Percentiles rank a stretch among this genome's conserved stretches.
Evolutionary conservation across 1,140 invertebrate genomes (phyloP).

Genomic region (Harlomillsia oculata): DNA sequence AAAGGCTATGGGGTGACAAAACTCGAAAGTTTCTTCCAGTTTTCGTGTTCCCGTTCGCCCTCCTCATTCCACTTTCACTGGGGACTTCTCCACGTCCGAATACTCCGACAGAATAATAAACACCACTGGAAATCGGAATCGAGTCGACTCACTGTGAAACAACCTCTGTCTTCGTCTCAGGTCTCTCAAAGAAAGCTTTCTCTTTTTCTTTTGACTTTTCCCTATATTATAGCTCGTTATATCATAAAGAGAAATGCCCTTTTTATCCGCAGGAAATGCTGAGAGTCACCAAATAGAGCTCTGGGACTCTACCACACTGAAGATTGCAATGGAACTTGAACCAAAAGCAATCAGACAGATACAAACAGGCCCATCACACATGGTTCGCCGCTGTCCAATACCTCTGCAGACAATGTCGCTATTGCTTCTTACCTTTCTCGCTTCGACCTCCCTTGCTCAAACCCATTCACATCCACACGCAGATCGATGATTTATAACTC

Average conservation of each 20-base stretch:
- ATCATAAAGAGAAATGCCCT: too few relatives aligned
- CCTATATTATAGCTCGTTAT: too few relatives aligned
- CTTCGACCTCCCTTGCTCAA: neutral
- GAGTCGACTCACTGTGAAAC: slow-evolving; percentile 7
- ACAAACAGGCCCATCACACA: too few relatives aligned
- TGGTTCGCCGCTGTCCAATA: too few relatives aligned
- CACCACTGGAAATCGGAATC: slow-evolving; percentile 12
- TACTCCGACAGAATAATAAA: slow-evolving; percentile 20
- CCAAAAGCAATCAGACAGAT: too few relatives aligned
- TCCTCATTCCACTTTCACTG: neutral
- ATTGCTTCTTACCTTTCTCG: neutral
- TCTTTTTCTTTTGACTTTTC: too few relatives aligned
- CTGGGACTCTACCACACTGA: too few relatives aligned
- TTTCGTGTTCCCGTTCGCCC: neutral
- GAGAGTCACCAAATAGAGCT: too few relatives aligned
- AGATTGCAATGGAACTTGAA: too few relatives aligned
- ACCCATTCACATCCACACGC: neutral
- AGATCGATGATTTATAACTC: slow-evolving; percentile 24
- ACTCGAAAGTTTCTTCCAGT: slow-evolving; percentile 25
- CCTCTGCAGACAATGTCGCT: neutral
- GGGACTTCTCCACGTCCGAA: too few relatives aligned
- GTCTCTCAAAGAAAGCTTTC: too few relatives aligned
- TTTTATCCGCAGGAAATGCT: too few relatives aligned
- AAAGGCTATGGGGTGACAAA: slow-evolving; percentile 16
- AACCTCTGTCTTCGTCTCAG: neutral